Evolutionary conservation across 1,140 invertebrate species (phyloP).

Genomic region (Drosophila pallidifrons): DNA sequence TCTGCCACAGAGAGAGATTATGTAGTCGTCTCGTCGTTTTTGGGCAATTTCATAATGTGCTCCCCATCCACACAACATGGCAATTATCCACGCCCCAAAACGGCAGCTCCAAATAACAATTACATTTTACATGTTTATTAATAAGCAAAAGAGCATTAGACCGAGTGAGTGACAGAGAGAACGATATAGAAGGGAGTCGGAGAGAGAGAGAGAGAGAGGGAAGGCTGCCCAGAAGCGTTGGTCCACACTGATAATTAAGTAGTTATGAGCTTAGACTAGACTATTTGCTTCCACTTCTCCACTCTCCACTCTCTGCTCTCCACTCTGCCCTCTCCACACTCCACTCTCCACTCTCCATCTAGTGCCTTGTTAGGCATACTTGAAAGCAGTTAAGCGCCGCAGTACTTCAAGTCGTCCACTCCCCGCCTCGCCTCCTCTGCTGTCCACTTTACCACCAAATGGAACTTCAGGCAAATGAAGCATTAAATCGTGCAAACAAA

Average conservation of each 20-base stretch:
- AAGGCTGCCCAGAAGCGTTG: constrained; percentile 16
- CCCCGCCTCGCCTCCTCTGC: background rate
- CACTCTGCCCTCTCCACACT: background rate
- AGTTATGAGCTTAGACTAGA: constrained; percentile 47
- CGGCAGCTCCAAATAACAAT: constrained; percentile 57
- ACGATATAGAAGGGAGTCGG: background rate
- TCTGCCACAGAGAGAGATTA: constrained; percentile 21
- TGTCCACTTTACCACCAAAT: constrained; percentile 2
- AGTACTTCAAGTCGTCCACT: constrained; percentile 19
- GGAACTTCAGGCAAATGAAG: constrained; percentile 44
- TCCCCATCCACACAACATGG: constrained; percentile 33
- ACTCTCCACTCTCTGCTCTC: background rate
- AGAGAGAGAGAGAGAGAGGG: background rate
- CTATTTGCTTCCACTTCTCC: background rate
- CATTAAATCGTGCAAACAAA: constrained; percentile 61
- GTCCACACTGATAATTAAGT: constrained; percentile 48
- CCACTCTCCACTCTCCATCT: constrained; percentile 1
- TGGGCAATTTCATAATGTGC: constrained; percentile 44
- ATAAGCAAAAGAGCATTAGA: constrained; percentile 28
- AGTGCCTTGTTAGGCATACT: constrained; percentile 41
- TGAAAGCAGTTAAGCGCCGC: constrained; percentile 45
- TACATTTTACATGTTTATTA: constrained; percentile 62
- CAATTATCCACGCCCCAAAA: constrained; percentile 57
- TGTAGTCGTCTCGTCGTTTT: constrained; percentile 40
- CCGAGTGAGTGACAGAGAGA: background rate